Percentiles rank a stretch among this genome's conserved stretches.
Conservation (phyloP, 2,113 vertebrate genomes). For the Epinephelus moara region DNA sequence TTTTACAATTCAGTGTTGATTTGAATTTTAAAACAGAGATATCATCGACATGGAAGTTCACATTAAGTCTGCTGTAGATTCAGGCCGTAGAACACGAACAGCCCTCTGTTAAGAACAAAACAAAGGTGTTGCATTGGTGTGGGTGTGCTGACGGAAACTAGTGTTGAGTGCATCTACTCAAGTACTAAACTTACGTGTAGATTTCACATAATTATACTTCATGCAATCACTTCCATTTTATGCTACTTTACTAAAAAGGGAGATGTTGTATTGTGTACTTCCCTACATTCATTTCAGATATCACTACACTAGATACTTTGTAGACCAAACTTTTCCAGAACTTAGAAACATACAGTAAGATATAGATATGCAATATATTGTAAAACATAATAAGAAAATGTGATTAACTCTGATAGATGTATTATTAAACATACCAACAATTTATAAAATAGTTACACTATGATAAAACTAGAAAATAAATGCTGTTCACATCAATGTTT, state of each 20-base stretch:
- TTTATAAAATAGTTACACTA: not conserved
- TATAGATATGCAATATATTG: not conserved
- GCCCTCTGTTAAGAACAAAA: not conserved
- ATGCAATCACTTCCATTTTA: not conserved
- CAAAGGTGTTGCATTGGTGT: not conserved
- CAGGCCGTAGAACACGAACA: not conserved
- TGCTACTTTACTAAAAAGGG: not conserved
- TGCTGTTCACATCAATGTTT: not conserved
- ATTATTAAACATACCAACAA: not conserved
- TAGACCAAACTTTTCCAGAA: not conserved
- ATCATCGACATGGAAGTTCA: not conserved
- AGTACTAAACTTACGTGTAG: not conserved
- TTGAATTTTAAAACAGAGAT: constrained; percentile 6
- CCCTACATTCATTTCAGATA: not conserved
- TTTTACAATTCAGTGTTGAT: not conserved
- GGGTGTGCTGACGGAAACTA: not conserved
- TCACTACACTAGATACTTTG: not conserved
- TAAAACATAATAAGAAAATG: not conserved
- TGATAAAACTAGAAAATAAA: not conserved
- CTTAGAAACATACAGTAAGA: not conserved
- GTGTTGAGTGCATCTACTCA: not conserved
- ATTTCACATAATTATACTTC: not conserved
- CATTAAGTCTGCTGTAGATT: not conserved
- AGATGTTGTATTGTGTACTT: not conserved
- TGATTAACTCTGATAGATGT: not conserved